phyloP scores from a whole-genome alignment of 2,888 invertebrate genomes.

The Pyrrhosoma nymphula region DNA sequence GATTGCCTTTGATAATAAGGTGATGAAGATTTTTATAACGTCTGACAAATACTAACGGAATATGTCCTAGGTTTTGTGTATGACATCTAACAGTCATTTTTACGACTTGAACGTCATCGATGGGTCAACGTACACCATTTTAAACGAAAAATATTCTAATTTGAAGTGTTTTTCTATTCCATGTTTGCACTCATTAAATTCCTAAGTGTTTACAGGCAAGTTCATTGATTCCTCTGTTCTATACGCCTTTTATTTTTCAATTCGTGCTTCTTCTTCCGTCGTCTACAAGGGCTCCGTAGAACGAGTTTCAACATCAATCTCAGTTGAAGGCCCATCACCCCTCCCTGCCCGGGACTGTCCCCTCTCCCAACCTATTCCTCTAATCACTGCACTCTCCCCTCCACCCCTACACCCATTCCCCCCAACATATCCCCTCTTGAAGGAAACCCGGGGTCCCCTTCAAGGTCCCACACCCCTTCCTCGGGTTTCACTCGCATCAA shows the following conservation, averaged over 20 bases:
- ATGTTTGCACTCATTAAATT: too few relatives aligned
- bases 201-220: too few relatives aligned
- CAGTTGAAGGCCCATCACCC: background rate
- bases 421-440: background rate
- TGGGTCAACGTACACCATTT: too few relatives aligned
- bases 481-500: background rate
- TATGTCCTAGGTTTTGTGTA: too few relatives aligned
- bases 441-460: background rate
- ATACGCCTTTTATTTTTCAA: background rate
- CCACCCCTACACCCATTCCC: background rate
- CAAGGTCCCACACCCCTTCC: background rate
- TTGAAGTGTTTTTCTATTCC: too few relatives aligned
- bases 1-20: too few relatives aligned
- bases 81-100: too few relatives aligned
- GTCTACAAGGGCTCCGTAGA: background rate
- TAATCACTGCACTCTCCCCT: slow-evolving; percentile 17
- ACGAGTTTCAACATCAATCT: background rate
- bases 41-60: too few relatives aligned
- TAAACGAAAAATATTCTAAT: too few relatives aligned
- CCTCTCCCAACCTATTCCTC: background rate
- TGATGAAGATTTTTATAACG: too few relatives aligned
- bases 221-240: too few relatives aligned
- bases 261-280: background rate
- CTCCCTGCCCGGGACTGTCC: background rate
- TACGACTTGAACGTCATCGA: too few relatives aligned